phyloP scores from a whole-genome alignment of 2,888 invertebrate genomes.

The Branchipolynoe longqiensis region DNA sequence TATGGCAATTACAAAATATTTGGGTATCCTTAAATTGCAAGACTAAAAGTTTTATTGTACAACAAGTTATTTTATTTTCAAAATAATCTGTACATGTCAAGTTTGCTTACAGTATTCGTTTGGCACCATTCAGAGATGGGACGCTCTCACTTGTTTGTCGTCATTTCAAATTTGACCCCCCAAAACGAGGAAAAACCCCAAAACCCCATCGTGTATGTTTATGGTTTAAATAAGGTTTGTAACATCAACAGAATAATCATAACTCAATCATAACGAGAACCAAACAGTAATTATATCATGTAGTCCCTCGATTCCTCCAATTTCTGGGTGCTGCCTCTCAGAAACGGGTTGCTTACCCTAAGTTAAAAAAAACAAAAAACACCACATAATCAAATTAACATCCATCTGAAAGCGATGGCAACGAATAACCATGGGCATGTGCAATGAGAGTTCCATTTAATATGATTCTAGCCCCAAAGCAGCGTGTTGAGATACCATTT shows the following conservation, averaged over 20 bases:
- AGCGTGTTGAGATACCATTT: no score
- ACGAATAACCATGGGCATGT: neutral
- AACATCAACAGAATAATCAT: constrained; percentile 28
- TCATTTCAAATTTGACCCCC: no score
- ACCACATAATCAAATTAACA: neutral
- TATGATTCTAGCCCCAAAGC: no score
- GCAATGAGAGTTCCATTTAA: no score
- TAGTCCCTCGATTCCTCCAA: neutral
- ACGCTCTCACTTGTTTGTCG: constrained; percentile 1
- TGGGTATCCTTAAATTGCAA: neutral
- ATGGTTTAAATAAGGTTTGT: neutral
- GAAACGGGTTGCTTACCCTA: neutral
- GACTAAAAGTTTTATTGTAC: constrained; percentile 15
- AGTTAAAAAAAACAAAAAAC: neutral
- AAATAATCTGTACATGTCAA: constrained; percentile 58
- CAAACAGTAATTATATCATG: constrained; percentile 2
- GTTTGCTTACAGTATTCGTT: constrained; percentile 54
- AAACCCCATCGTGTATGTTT: neutral
- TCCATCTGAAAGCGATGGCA: neutral
- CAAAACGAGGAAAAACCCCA: neutral
- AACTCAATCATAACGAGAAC: constrained; percentile 1
- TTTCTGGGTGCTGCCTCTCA: constrained; percentile 35
- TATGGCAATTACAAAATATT: no score
- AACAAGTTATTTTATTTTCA: constrained; percentile 57
- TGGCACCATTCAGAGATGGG: constrained; percentile 53